Evolutionary conservation across 2,113 vertebrate genomes (phyloP), one percentile per base, ranked within the genome.

Genomic region (Connochaetes taurinus): DNA sequence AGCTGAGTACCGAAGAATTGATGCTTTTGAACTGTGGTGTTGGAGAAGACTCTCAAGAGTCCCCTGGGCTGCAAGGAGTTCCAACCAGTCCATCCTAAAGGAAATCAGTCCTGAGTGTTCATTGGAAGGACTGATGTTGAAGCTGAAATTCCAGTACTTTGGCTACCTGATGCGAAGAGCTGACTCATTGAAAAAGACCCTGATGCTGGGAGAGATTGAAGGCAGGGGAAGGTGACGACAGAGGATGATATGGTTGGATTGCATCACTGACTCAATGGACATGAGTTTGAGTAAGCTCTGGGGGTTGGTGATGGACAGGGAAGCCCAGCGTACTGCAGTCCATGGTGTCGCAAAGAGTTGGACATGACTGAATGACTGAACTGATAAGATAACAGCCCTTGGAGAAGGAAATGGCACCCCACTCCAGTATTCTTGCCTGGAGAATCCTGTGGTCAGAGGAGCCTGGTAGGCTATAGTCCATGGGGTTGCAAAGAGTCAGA

Each of bases 341-440:
- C 64, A 3, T 0, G 9, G n/a, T 36, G 64, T 36, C 1, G 0
- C n/a, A 21, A 67, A n/a, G 64, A 36, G n/a, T 23, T 0, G 19
- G n/a, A 36, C 19, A 23, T 0, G 17, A 36, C 64, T 71, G 64
- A 71, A 19, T 0, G 9, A 23, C 19, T 23, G 64, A 36, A 71
- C n/a, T 23, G 19, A 23, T 71, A n/a, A 36, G 17, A 36, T 36
- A 23, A 71, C 5, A 36, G 9, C 9, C 9, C 17, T 10, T 36
- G n/a, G 19, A 71, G n/a, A 13, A 23, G 36, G 36, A 43, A 74
- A 74, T 40, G 67, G 21, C 21, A 6, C 10, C n/a, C 19, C 10
- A 40, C 21, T 40, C 71, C 36, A 43, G 11, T 25, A 7, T 43
- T 43, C 36, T 74, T 74, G 71, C 71, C 36, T 43, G 21, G 36